Conservation (phyloP, 2,113 vertebrate species). For the Hydropotes inermis region DNA sequence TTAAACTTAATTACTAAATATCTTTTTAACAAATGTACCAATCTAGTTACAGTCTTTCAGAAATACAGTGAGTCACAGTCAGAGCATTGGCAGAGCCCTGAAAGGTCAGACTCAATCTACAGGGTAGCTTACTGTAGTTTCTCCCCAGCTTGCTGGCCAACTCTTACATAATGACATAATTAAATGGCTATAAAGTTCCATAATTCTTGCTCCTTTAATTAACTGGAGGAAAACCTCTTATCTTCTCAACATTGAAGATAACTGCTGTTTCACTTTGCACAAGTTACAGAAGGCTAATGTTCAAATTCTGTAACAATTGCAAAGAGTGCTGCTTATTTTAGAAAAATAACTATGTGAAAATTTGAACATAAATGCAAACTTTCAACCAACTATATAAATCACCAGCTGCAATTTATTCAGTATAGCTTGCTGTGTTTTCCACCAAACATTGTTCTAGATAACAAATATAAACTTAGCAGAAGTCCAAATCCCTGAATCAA, state of each 20-base stretch:
- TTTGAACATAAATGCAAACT: background rate
- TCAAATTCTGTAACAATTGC: background rate
- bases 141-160: background rate
- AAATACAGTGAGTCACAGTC: background rate
- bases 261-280: background rate
- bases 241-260: background rate
- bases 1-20: background rate
- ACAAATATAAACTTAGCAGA: conserved; percentile 1
- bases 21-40: background rate
- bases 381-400: background rate
- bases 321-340: background rate
- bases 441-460: background rate
- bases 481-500: background rate
- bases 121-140: background rate
- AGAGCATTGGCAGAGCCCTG: background rate
- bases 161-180: conserved; percentile 9
- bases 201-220: conserved; percentile 31
- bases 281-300: background rate
- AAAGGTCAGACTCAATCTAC: background rate
- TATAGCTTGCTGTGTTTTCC: background rate
- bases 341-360: background rate
- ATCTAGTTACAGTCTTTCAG: background rate
- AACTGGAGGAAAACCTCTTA: conserved; percentile 26
- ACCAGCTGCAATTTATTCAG: background rate
- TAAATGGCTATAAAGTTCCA: conserved; percentile 25